Base-by-base conservation (phyloP, 1,140 invertebrate genomes). In the Pentalonia nigronervosa region DNA sequence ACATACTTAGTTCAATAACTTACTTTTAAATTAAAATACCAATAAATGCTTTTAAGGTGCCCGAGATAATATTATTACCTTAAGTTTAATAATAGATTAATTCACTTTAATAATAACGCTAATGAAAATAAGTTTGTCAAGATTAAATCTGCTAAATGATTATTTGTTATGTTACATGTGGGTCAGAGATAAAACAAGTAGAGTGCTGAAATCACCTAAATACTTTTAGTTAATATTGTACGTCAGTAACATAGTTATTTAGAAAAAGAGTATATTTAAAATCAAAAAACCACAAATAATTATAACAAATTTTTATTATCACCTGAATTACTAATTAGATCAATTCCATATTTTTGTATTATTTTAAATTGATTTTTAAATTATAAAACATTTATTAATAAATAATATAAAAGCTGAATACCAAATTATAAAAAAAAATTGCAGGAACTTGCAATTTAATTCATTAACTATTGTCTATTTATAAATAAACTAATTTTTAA, bases 391-490 rank as follows among this genome's bases (percentile, higher is more conserved):
- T 76, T 76, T 76, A 76, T 76, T 17, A 76, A 76, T 87, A 90
- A 90, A 60, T 60, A 90, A 60, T 60, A 90, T 67, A 60, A 53
- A 89, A 90, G 53, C 53, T 45, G 25, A 67, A 90, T 67, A 17
- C 25, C 45, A 90, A 90, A 90, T 47, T 17, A 67, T 20, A 67
- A 45, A n/a, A 67, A 90, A 45, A 17, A 90, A 90, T 90, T 21
- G 30, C 36, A 90, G 41, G 56, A 90, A 60, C 41, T 30, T 67
- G 53, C 89, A 67, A 30, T 76, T 17, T 67, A 67, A 90, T 30
- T 60, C 8, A 60, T 45, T 90, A 17, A n/a, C 25, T 36, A 89
- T 17, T 14, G n/a, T 53, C 34, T 36, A 50, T n/a, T 91, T 91
- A 81, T 21, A 53, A 56, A 36, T 21, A 50, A 83, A 25, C 9